Evolutionary conservation across 1,140 invertebrate genomes (phyloP).

Genomic region (Drosophila nikananu): DNA sequence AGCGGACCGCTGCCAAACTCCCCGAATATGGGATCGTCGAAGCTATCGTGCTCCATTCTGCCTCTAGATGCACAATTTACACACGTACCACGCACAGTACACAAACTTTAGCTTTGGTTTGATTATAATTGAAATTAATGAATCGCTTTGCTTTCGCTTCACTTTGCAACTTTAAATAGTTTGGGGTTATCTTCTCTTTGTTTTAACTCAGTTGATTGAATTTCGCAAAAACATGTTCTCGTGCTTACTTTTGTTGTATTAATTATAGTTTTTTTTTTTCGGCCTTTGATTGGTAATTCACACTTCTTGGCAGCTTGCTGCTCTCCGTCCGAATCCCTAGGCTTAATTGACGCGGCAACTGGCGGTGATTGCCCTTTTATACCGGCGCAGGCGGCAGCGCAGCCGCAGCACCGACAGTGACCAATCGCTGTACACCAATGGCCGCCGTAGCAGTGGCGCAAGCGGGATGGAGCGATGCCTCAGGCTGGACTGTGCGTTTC

Average conservation of each 20-base stretch:
- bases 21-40: conserved; percentile 91
- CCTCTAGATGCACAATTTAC: not conserved
- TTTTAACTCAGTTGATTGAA: conserved; percentile 80
- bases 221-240: conserved; percentile 55
- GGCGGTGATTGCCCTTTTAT: conserved; percentile 85
- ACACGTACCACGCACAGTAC: conserved; percentile 24
- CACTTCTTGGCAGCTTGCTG: conserved; percentile 42
- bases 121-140: conserved; percentile 56
- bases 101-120: conserved; percentile 40
- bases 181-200: conserved; percentile 16
- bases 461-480: conserved; percentile 26
- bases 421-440: conserved; percentile 78
- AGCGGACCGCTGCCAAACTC: conserved; percentile 87
- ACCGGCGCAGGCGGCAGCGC: conserved; percentile 68
- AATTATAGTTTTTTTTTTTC: conserved; percentile 7
- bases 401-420: conserved; percentile 46
- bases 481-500: conserved; percentile 19
- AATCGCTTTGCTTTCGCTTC: conserved; percentile 34
- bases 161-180: not conserved
- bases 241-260: conserved; percentile 5
- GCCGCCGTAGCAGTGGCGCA: conserved; percentile 24
- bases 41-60: conserved; percentile 90
- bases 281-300: conserved; percentile 8
- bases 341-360: conserved; percentile 84
- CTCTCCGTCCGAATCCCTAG: conserved; percentile 69